These are phyloP conservation scores for Clistopyga incitator DNA, from an alignment of 2,888 invertebrate genomes.

Conservation along the genomic window DNA sequence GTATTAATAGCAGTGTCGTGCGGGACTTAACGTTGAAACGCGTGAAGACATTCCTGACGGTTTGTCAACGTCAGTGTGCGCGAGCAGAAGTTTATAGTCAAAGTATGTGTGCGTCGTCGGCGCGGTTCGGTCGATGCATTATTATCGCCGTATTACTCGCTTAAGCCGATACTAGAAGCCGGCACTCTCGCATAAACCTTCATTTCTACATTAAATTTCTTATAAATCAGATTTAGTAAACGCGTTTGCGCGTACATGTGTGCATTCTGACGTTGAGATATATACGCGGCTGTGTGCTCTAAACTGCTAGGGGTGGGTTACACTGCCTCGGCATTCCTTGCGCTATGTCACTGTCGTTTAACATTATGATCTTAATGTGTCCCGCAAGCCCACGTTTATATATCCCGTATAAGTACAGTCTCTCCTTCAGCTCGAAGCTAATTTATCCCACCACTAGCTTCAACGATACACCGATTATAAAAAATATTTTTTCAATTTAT, in stretches of 20 bases:
- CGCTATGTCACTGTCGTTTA: conserved; percentile 78
- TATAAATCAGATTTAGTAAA: conserved; percentile 79
- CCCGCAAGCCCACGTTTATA: conserved; percentile 66
- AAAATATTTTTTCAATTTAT: too few species aligned
- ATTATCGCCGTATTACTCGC: conserved; percentile 2
- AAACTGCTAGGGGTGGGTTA: conserved; percentile 47
- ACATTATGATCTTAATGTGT: conserved; percentile 80
- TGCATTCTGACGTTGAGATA: background rate
- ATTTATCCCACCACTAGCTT: background rate
- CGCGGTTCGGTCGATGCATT: conserved; percentile 37
- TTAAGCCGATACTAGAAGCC: background rate
- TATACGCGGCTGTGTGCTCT: background rate
- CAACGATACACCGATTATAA: background rate
- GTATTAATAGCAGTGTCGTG: conserved; percentile 49
- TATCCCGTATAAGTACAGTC: conserved; percentile 6
- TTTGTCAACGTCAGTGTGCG: conserved; percentile 77
- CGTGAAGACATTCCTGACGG: conserved; percentile 74
- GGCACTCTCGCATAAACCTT: conserved; percentile 68
- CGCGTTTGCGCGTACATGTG: conserved; percentile 56
- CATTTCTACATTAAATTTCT: conserved; percentile 78
- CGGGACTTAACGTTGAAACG: conserved; percentile 64
- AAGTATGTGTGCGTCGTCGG: conserved; percentile 43
- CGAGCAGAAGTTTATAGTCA: conserved; percentile 46
- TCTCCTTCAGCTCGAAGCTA: background rate
- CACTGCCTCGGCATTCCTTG: conserved; percentile 74